These are phyloP conservation scores for Norana najaformis DNA, from an alignment of 2,888 invertebrate species.

Conservation along the genomic window DNA sequence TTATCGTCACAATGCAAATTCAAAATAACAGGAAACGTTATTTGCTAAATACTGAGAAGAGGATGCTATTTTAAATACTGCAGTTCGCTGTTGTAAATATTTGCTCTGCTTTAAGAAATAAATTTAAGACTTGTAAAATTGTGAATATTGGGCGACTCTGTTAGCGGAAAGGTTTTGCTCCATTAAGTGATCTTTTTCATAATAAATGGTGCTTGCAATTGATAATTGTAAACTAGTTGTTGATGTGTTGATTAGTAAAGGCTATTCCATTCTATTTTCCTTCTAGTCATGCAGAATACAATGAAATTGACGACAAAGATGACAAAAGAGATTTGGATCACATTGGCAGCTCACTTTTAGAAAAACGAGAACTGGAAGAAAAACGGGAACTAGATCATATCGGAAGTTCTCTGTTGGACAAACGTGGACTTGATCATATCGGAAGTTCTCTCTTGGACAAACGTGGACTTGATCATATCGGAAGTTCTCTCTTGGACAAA, in stretches of 20 bases:
- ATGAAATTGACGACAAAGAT: not conserved
- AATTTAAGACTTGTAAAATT: too few relatives aligned
- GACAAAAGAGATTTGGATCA: not conserved
- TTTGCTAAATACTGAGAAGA: too few relatives aligned
- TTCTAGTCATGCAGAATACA: not conserved
- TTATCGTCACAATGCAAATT: too few relatives aligned
- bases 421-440: constrained; percentile 9
- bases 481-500: constrained; percentile 17
- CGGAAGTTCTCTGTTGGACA: constrained; percentile 17
- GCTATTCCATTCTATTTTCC: not conserved
- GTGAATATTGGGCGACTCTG: too few relatives aligned
- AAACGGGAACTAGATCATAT: not conserved
- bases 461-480: constrained; percentile 14
- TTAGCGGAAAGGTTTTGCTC: too few relatives aligned
- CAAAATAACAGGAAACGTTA: too few relatives aligned
- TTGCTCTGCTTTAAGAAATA: too few relatives aligned
- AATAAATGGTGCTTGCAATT: too few relatives aligned
- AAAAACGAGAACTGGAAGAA: not conserved
- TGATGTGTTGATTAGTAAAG: not conserved
- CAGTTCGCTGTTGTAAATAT: too few relatives aligned
- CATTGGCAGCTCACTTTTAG: not conserved
- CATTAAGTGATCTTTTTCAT: too few relatives aligned
- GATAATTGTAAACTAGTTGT: too few relatives aligned
- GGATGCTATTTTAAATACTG: too few relatives aligned
- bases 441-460: constrained; percentile 8